Conservation (phyloP, 2,888 invertebrate species). For the Polyommatus iphigenia region DNA sequence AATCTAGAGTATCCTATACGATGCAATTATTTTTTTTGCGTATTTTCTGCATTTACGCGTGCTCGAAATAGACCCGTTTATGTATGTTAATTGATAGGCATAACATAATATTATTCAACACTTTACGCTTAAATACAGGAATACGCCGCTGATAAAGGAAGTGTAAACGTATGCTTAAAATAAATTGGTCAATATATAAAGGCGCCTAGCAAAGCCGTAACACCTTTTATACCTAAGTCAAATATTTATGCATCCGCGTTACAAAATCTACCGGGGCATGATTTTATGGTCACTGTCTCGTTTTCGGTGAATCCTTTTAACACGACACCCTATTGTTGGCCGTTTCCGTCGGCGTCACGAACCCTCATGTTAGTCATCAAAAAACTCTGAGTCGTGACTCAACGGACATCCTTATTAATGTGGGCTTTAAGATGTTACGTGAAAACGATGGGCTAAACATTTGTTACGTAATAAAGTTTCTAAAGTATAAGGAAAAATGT, state of each 20-base stretch:
- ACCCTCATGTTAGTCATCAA: conserved; percentile 1
- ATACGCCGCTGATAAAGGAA: too few species aligned
- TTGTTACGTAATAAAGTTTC: background rate
- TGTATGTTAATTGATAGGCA: too few species aligned
- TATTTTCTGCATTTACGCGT: too few species aligned
- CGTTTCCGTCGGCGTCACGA: conserved; percentile 7
- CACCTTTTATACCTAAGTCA: background rate
- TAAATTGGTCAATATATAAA: too few species aligned
- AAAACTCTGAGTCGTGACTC: background rate
- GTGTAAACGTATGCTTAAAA: too few species aligned
- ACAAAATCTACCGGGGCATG: background rate
- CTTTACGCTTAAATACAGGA: too few species aligned
- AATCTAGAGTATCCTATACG: too few species aligned
- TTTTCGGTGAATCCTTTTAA: conserved; percentile 19
- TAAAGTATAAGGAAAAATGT: background rate
- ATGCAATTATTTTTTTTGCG: too few species aligned
- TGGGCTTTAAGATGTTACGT: background rate
- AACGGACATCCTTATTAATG: conserved; percentile 15
- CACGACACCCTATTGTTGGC: conserved; percentile 12
- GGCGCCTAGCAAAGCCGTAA: background rate
- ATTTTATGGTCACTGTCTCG: background rate
- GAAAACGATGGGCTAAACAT: background rate
- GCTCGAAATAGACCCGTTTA: too few species aligned
- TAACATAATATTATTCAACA: too few species aligned
- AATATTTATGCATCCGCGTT: background rate